Evolutionary conservation across 2,797 vertebrate species (phyloP), one percentile per base, ranked within the genome.

Genomic region (Danio kyathit): DNA sequence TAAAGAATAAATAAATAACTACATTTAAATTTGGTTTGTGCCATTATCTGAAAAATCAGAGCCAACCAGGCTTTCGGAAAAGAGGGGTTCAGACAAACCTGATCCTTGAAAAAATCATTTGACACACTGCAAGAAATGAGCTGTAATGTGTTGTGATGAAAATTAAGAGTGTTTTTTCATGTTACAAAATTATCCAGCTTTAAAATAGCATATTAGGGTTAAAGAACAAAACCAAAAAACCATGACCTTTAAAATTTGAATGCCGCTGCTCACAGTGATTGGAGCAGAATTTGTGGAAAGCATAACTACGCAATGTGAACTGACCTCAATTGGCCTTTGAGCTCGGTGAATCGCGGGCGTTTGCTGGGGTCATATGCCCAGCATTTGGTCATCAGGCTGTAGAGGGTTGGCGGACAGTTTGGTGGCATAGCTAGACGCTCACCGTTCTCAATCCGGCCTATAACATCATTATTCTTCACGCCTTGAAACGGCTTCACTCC

Each of bases 351-450:
- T 87, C 97, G 95, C 14, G 98, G 97, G 89, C 98, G 94, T 90
- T 97, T 96, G 90, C 97, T 97, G 67, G 97, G 98, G 92, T 99
- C 98, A 40, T 99, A 99, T 0, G 97, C 96, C 98, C 98, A 99
- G 90, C 97, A 99, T 91, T 99, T 99, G 82, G 98, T 99, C 98
- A 99, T 99, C 91, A 99, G 93, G 94, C 98, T 99, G 95, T 99
- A 99, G 83, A 99, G 96, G 74, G 98, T 99, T 7, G 98, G 98
- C 79, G 98, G 98, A 88, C 98, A 99, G 91, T 97, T 97, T 79
- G 95, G 96, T 57, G 98, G 98, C 98, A 99, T 99, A 1, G 98
- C 97, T 73, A 99, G 91, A 21, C 98, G 94, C 89, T 99, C 98
- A 41, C 98, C 98, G 5, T 98, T 99, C 91, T 99, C 98, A 59